A percentile compares a stretch with the other conserved stretches of the same genome.
These are phyloP conservation scores for Pteria penguin DNA, from an alignment of 2,888 invertebrate genomes.

Conservation along the genomic window DNA sequence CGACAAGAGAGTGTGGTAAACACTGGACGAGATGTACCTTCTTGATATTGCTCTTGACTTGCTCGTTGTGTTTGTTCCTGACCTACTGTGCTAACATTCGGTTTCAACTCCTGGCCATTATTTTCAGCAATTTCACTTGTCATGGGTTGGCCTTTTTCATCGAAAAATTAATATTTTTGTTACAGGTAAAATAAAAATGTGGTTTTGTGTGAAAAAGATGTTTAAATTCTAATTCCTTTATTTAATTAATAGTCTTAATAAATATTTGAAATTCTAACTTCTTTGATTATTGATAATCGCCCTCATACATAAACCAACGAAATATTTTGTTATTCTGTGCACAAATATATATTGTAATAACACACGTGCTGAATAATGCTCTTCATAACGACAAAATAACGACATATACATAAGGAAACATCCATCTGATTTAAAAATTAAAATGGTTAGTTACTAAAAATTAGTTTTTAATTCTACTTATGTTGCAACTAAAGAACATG, in stretches of 20 bases:
- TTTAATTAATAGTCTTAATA: too few relatives aligned
- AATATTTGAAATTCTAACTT: too few relatives aligned
- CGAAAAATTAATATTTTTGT: too few relatives aligned
- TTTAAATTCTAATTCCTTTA: too few relatives aligned
- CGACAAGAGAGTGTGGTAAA: neutral
- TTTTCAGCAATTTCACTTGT: conserved; percentile 20
- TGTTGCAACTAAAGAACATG: neutral
- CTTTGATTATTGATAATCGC: too few relatives aligned
- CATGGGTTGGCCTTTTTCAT: conserved; percentile 21
- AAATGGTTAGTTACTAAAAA: too few relatives aligned
- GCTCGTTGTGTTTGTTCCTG: conserved; percentile 24
- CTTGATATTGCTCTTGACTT: conserved; percentile 25
- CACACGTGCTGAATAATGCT: conserved; percentile 4
- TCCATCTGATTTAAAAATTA: too few relatives aligned
- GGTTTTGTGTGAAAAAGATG: too few relatives aligned
- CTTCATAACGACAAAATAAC: neutral
- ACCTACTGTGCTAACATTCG: conserved; percentile 32
- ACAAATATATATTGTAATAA: conserved; percentile 1
- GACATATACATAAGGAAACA: neutral
- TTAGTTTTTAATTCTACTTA: neutral
- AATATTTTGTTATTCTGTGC: conserved; percentile 9
- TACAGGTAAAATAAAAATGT: too few relatives aligned
- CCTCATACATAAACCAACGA: too few relatives aligned
- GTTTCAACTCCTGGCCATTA: conserved; percentile 36
- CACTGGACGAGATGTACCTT: conserved; percentile 27